Evolutionary conservation across 2,797 vertebrate genomes (phyloP).

Genomic region (Sparus aurata): DNA sequence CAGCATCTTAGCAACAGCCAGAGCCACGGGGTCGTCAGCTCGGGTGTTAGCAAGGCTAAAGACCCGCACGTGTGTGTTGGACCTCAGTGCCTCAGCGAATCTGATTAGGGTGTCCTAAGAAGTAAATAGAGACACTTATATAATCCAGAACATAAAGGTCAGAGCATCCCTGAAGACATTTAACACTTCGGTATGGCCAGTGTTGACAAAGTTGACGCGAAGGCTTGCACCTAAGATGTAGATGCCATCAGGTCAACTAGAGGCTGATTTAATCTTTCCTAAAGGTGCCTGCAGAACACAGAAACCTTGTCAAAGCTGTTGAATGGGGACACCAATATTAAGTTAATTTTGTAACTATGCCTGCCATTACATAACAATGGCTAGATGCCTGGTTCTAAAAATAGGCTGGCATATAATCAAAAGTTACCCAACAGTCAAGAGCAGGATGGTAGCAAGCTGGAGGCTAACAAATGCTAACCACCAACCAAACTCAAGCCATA

Average conservation of each 20-base stretch:
- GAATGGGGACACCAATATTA: not conserved
- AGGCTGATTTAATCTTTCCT: not conserved
- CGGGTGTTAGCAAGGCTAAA: constrained; percentile 95
- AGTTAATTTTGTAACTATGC: not conserved
- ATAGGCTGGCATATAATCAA: constrained; percentile 7
- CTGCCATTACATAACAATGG: constrained; percentile 7
- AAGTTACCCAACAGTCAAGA: not conserved
- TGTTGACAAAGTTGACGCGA: constrained; percentile 12
- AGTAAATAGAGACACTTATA: not conserved
- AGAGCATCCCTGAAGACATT: constrained; percentile 6
- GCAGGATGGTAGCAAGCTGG: not conserved
- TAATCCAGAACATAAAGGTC: not conserved
- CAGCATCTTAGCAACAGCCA: constrained; percentile 92
- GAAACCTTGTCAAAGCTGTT: not conserved
- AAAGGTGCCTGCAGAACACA: not conserved
- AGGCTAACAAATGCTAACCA: not conserved
- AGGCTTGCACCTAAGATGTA: not conserved
- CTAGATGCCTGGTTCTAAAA: constrained; percentile 28
- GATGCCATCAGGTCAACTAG: not conserved
- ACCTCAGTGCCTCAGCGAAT: constrained; percentile 91
- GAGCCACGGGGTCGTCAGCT: constrained; percentile 92
- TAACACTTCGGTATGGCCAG: not conserved
- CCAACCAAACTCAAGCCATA: not conserved
- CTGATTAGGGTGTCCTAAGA: constrained; percentile 88
- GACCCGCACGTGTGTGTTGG: constrained; percentile 90